Evolutionary conservation across 2,113 vertebrate genomes (phyloP).

Genomic region (Oreocharis arfaki): DNA sequence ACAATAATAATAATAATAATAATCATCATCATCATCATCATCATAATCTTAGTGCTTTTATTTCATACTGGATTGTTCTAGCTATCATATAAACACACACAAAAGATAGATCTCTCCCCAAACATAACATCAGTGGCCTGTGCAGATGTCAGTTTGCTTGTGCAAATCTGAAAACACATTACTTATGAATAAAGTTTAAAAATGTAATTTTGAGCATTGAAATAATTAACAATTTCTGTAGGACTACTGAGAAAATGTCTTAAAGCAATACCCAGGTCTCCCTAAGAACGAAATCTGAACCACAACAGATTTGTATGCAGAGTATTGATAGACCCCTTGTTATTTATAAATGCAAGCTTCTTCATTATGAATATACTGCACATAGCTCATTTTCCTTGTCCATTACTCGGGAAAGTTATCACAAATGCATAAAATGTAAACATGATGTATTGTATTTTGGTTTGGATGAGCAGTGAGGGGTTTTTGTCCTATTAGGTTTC

Average conservation of each 20-base stretch:
- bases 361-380: conserved; percentile 61
- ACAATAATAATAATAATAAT: no score
- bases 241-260: not conserved
- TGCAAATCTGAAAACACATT: not conserved
- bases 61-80: not conserved
- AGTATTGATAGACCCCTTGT: conserved; percentile 45
- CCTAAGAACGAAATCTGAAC: conserved; percentile 23
- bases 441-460: conserved; percentile 18
- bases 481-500: conserved; percentile 24
- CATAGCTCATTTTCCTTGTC: conserved; percentile 63
- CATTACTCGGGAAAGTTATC: conserved; percentile 56
- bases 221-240: not conserved
- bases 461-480: conserved; percentile 4
- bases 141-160: not conserved
- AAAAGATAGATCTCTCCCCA: not conserved
- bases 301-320: conserved; percentile 64
- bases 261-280: not conserved
- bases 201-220: not conserved
- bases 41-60: not conserved
- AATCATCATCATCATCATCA: not conserved
- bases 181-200: not conserved
- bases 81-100: not conserved
- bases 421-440: conserved; percentile 67
- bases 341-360: conserved; percentile 71
- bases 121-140: not conserved